These are phyloP conservation scores for Cantharis rufa DNA, from an alignment of 2,888 invertebrate species.

Conservation along the genomic window DNA sequence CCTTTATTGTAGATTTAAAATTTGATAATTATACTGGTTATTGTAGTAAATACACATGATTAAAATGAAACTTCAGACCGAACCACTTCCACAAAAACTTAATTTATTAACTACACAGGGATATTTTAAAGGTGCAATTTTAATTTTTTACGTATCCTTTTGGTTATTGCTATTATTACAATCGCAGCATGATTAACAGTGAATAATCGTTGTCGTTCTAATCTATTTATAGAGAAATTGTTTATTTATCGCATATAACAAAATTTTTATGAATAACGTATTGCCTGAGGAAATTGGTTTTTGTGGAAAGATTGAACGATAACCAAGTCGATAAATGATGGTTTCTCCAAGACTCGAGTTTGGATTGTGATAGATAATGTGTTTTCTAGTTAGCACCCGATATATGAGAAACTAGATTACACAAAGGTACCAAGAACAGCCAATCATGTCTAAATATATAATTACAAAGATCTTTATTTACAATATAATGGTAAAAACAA, in stretches of 20 bases:
- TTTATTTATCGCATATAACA: conserved; percentile 1
- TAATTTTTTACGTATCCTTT: background rate
- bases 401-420: background rate
- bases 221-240: conserved; percentile 8
- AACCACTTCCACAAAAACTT: background rate
- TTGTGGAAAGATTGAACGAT: conserved; percentile 15
- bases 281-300: conserved; percentile 10
- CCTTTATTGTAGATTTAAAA: background rate
- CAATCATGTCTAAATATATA: background rate
- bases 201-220: background rate
- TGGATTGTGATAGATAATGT: conserved; percentile 10
- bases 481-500: background rate
- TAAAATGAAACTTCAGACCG: background rate
- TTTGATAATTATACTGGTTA: background rate
- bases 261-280: conserved; percentile 8
- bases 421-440: background rate
- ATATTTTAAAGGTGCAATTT: background rate
- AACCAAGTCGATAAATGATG: conserved; percentile 7
- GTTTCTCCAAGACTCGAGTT: conserved; percentile 6
- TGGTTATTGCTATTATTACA: background rate
- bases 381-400: conserved; percentile 9
- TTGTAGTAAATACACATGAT: background rate
- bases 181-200: background rate
- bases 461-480: background rate
- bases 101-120: background rate